Evolutionary conservation across 2,888 invertebrate genomes (phyloP), one percentile per base, ranked within the genome.

Genomic region (Drosophila demipolita): DNA sequence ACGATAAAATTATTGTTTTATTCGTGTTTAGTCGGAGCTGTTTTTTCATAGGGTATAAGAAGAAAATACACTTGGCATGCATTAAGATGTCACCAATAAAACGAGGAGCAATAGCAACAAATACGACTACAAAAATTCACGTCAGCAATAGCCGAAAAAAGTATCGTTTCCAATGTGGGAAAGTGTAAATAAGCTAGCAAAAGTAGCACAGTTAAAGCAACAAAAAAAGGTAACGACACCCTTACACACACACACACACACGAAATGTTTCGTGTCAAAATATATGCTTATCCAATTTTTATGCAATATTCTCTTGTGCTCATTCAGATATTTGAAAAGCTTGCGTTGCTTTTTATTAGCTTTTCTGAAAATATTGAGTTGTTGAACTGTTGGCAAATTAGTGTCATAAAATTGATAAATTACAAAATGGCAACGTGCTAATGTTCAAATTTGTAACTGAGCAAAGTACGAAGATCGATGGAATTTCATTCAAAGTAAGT

Each of bases 81-180:
- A 81, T 74, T 62, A 69, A 73, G 66, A 75, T 80, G 79, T 69
- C 83, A 76, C 67, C 74, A 83, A 83, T 81, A 83, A 86, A 79
- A 57, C 48, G 32, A 23, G 42, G 67, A 58, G 40, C 64, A 67
- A 62, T 59, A 69, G 26, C 54, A 66, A 35, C 55, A 61, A 79
- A 66, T 60, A 42, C 17, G 42, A 59, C 68, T 32, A 78, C 58
- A 70, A 63, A 72, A 61, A 61, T 66, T 52, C 52, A 70, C 65
- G 62, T 73, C 59, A 66, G 69, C 73, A 70, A 58, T 65, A 75
- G 59, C 67, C 60, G 65, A 81, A 72, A 65, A 64, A 52, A 55
- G 26, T 29, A 15, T 12, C 62, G 50, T 23, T 69, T 59, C 58
- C 75, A 85, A 85, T 82, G 80, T 82, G 79, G 73, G 80, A 80